Base-by-base conservation (phyloP, 2,888 invertebrate species). In the Phorcus lineatus region DNA sequence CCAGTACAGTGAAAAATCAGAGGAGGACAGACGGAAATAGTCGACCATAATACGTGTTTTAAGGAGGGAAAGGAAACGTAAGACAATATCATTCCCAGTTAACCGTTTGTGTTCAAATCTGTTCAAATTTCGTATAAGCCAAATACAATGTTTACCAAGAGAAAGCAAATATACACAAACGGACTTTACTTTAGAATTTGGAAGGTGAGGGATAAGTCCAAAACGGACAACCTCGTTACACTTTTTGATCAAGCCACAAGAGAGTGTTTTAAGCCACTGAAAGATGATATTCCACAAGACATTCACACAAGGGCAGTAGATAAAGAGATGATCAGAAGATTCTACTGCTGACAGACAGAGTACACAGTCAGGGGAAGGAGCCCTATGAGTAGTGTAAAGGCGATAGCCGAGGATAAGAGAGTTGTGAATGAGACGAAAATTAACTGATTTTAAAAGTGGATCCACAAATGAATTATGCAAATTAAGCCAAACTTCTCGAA, bases 41-140 rank as follows among this genome's bases (percentile, higher is more conserved):
- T 28, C 62, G 62, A 62, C 19, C 19, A 24, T 62, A 62, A 62
- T 62, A 62, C 62, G 62, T 62, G 62, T 62, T n/a, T 62, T 62
- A 28, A 62, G 28, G 22, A 62, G 62, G 6, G 62, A 24, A 16
- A 62, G 13, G 28, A 62, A 62, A 62, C 62, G 62, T 1, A 62
- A 28, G 28, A 62, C 62, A 62, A 24, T 62, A 28, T 62, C 62
- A 62, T 62, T 62, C 28, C 62, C 62, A 62, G 19, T 62, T 16
- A 62, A 28, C 62, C 62, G 28, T 62, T 62, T 62, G 28, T 28
- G 62, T 7, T 62, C 62, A 24, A 62, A 62, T 62, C 28, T 62
- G 17, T 62, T 62, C 0, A 62, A 28, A 62, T 62, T 62, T 7
- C 62, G 22, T 9, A 62, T 28, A 62, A 4, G 24, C 62, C 62